Base-by-base conservation (phyloP, 2,797 vertebrate species). In the Pangasius mekongensis region DNA sequence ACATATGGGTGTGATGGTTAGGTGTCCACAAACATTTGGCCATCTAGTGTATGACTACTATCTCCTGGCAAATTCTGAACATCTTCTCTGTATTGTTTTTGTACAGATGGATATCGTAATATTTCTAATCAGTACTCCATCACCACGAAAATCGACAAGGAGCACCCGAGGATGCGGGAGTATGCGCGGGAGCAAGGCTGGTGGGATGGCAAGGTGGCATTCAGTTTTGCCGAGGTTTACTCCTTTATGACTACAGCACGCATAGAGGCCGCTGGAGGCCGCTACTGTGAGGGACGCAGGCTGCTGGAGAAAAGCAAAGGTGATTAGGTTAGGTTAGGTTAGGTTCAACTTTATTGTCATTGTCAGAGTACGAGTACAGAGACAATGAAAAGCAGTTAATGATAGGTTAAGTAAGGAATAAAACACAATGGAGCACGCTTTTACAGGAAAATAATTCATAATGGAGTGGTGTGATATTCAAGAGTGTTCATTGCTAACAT, bases 51-150 rank as follows among this genome's bases (percentile, higher is more conserved):
- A 83, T 6, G 16, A 10, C 30, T 67, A 20, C 82, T 33, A 83
- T 49, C 18, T 84, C 20, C 10, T 52, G 64, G 47, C 2, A 84
- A 52, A 64, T 27, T 62, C 1, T 62, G 43, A 16, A 67, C 22
- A 67, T 8, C 33, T 3, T 83, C 10, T 56, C 58, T 30, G 3
- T 74, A 89, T 54, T 87, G 64, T 47, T 24, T 0, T 8, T 10
- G 60, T 88, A 87, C 77, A 99, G 98, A 92, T 58, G 97, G 98
- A 16, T 84, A 96, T 92, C 96, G 97, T 66, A 99, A 99, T 94
- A 99, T 99, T 95, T 97, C 96, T 18, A 96, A 99, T 91, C 96
- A 98, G 93, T 96, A 99, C 78, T 97, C 97, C 73, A 97, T 99
- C 94, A 98, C 96, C n/a, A 98, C 97, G 24, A 98, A 97, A 92